phyloP scores from a whole-genome alignment of 2,888 invertebrate genomes.

The Acanthopleura granulata region DNA sequence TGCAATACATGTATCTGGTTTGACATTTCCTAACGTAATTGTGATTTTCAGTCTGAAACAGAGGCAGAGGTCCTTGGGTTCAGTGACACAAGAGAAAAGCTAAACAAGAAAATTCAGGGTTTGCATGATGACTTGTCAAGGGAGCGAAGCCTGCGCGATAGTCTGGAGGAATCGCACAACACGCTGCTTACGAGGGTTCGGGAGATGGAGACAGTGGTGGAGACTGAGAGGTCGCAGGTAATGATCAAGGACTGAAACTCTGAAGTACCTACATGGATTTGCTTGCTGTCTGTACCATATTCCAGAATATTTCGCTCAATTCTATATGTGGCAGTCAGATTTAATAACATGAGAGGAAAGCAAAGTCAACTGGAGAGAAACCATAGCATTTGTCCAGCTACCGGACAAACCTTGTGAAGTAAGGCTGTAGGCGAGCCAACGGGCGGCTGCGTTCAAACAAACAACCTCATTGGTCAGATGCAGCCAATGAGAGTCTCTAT shows the following conservation, averaged over 20 bases:
- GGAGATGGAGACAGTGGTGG: constrained; percentile 59
- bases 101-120: constrained; percentile 50
- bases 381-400: background rate
- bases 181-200: constrained; percentile 54
- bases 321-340: background rate
- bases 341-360: background rate
- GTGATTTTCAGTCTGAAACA: constrained; percentile 44
- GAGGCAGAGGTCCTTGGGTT: constrained; percentile 49
- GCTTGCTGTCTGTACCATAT: too few relatives aligned
- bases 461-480: too few relatives aligned
- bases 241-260: background rate
- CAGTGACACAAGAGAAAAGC: constrained; percentile 49
- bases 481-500: too few relatives aligned
- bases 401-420: background rate
- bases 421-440: too few relatives aligned
- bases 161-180: constrained; percentile 64
- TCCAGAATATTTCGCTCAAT: background rate
- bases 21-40: too few relatives aligned
- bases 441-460: too few relatives aligned
- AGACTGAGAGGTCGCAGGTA: constrained; percentile 55
- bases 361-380: background rate
- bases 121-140: constrained; percentile 56
- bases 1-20: too few relatives aligned
- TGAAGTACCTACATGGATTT: too few relatives aligned
- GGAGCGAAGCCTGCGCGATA: constrained; percentile 59